Evolutionary conservation across 1,140 invertebrate genomes (phyloP).

Genomic region (Drosophila eugracilis): DNA sequence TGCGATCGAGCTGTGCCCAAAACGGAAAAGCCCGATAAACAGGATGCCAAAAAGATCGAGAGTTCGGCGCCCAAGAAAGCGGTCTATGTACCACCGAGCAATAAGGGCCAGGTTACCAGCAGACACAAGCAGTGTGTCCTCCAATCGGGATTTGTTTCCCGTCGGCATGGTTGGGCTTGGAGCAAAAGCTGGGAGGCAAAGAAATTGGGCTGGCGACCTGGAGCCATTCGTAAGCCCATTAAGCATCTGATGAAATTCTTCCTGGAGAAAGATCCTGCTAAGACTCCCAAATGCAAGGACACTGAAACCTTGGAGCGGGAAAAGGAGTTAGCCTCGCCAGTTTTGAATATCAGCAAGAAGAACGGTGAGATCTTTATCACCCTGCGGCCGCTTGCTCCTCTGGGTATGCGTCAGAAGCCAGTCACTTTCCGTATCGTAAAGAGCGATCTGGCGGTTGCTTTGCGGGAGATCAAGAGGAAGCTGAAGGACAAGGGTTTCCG

Average conservation of each 20-base stretch:
- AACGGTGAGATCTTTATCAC: constrained; percentile 72
- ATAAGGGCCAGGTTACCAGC: constrained; percentile 4
- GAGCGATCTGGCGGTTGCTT: constrained; percentile 46
- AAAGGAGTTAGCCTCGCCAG: constrained; percentile 37
- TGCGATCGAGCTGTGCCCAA: constrained; percentile 25
- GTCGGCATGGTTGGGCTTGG: constrained; percentile 79
- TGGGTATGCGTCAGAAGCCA: constrained; percentile 47
- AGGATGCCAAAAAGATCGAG: not conserved
- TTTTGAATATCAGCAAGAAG: constrained; percentile 68
- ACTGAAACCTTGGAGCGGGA: constrained; percentile 6
- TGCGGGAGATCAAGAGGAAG: constrained; percentile 56
- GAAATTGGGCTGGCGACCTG: constrained; percentile 70
- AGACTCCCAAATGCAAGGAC: constrained; percentile 26
- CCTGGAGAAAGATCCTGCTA: constrained; percentile 44
- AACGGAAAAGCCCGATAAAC: not conserved
- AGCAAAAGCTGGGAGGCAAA: constrained; percentile 29
- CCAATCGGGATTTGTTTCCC: constrained; percentile 45
- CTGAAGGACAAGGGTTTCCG: constrained; percentile 68
- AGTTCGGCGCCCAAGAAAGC: not conserved
- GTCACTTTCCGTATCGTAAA: constrained; percentile 74
- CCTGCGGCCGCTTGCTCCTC: constrained; percentile 33
- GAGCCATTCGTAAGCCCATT: constrained; percentile 71
- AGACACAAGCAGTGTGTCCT: constrained; percentile 65
- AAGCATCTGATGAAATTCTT: constrained; percentile 77
- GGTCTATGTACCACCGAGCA: not conserved